Base-by-base conservation (phyloP, 2,797 vertebrate species). In the Anabacerthia variegaticeps region DNA sequence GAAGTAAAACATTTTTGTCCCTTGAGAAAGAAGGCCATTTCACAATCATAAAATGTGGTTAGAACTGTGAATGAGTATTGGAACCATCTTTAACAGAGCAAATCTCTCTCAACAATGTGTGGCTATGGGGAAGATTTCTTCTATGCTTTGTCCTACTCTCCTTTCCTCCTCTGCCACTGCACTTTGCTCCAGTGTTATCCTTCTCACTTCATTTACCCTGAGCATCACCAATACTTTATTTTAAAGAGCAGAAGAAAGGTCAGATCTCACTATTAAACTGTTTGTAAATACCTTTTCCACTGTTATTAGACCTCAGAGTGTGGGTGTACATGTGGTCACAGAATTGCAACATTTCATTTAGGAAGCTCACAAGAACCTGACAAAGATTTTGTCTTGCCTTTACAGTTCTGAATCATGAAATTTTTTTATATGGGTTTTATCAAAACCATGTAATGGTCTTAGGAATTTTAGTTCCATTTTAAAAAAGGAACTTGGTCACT, bases 311-410 rank as follows among this genome's bases (percentile, higher is more conserved):
- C 26, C 20, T 72, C 59, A 23, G 61, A 52, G 95, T 98, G 30
- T 98, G 98, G 4, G 94, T 92, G 1, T 91, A 96, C 93, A 95
- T 97, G 61, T 71, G 52, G 1, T 97, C 91, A 39, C 86, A 96
- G 24, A 4, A 2, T 51, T 68, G 51, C 55, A 81, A 43, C 69
- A 28, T 73, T 87, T 77, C 14, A 34, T 55, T 89, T 48, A 32
- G 15, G 22, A 69, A 52, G 39, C 32, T 77, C 55, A 21, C 24
- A 69, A 67, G 44, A 92, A 61, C 1, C 4, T 73, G 44, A 24
- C 36, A 34, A 46, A 59, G 44, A 43, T 77, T 80, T 73, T 16
- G 12, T 77, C 51, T 87, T 84, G 65, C 28, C 10, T 16, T 34
- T 69, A 27, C 2, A 66, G 11, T 84, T 77, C 61, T 51, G 14